phyloP scores from a whole-genome alignment of 2,888 invertebrate species.

The Saturnia japonica region DNA sequence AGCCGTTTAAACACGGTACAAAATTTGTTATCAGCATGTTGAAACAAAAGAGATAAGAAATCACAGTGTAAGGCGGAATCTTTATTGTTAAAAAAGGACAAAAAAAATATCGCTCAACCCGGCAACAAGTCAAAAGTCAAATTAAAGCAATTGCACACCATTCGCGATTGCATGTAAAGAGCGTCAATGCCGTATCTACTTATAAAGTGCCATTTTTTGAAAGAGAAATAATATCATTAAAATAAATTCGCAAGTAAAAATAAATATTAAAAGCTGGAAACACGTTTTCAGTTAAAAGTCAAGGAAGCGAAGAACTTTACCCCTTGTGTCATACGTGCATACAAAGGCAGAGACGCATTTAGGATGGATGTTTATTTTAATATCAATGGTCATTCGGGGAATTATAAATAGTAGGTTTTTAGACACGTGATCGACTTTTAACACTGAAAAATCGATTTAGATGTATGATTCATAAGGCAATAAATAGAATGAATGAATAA shows the following conservation, averaged over 20 bases:
- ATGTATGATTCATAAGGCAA: neutral
- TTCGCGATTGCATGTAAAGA: too few species aligned
- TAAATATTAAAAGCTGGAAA: neutral
- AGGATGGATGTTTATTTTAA: neutral
- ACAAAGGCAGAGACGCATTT: conserved; percentile 10
- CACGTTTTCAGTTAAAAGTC: conserved; percentile 18
- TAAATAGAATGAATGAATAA: too few species aligned
- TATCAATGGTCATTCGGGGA: neutral
- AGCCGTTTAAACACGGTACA: too few species aligned
- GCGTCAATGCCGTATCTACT: too few species aligned
- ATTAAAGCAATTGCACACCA: too few species aligned
- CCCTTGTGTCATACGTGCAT: conserved; percentile 16
- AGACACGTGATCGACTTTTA: neutral
- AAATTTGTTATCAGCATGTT: too few species aligned
- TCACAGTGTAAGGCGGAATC: too few species aligned
- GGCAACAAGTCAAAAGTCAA: too few species aligned
- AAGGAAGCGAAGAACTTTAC: conserved; percentile 12
- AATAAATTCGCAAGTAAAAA: neutral
- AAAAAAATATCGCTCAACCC: too few species aligned
- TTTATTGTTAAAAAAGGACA: too few species aligned
- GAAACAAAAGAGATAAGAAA: too few species aligned
- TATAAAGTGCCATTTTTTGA: too few species aligned
- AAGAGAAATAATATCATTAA: neutral
- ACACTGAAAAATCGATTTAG: neutral
- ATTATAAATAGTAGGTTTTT: neutral